Evolutionary conservation across 2,113 vertebrate species (phyloP).

Genomic region (Lophura nycthemera): DNA sequence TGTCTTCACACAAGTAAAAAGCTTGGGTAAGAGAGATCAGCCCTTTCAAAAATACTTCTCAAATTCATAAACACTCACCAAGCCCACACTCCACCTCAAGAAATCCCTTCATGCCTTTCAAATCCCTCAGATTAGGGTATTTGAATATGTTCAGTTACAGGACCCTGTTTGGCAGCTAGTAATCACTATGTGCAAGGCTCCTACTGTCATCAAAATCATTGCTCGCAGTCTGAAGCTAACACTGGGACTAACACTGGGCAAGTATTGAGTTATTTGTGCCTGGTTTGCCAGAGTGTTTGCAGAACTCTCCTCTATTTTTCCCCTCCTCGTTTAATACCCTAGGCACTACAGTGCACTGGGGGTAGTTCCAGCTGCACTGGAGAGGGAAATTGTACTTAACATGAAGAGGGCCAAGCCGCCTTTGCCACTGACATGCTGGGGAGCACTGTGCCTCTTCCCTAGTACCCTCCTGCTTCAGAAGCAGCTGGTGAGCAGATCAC

Average conservation of each 20-base stretch:
- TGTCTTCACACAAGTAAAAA: background rate
- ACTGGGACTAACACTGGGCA: background rate
- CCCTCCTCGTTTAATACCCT: background rate
- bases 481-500: slow-evolving; percentile 53
- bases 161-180: background rate
- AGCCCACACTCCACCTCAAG: background rate
- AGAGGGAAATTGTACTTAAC: accelerated
- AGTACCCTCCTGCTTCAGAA: background rate
- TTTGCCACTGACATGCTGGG: accelerated
- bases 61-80: background rate
- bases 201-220: background rate
- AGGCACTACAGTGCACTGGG: background rate
- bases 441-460: background rate
- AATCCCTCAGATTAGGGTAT: background rate
- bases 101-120: background rate
- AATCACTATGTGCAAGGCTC: background rate
- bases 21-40: background rate
- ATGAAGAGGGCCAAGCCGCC: background rate
- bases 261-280: background rate
- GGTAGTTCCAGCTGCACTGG: background rate
- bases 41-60: background rate
- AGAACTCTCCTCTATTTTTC: background rate
- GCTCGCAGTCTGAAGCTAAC: background rate
- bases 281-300: background rate
- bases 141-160: background rate